Base-by-base conservation (phyloP, 2,113 vertebrate species). In the Cyprinodon brontotheroides region DNA sequence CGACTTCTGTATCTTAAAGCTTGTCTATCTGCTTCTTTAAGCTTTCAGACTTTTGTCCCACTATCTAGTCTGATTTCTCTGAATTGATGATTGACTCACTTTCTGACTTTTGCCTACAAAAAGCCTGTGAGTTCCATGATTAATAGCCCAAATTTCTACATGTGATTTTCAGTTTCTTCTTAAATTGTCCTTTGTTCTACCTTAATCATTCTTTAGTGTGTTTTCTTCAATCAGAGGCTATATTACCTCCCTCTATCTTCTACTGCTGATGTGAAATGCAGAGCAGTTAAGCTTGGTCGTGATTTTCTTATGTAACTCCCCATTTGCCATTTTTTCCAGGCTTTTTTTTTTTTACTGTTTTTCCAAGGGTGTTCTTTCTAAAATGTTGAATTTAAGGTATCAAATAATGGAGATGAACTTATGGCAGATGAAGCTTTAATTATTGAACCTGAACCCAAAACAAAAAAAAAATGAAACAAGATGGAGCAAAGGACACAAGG, bases 281-380 rank as follows among this genome's bases (percentile, higher is more conserved):
- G 70, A 78, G 70, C 61, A 57, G 78, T 82, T 84, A 39, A 20
- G 77, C 77, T 75, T 11, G 13, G 72, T 86, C 36, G 45, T 84
- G 80, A 81, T 79, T 57, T 77, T 74, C 65, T 91, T 90, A 89
- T 50, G 60, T 90, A 90, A 90, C 78, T 73, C 66, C 76, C 41
- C 39, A 57, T 86, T 87, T 78, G 77, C 62, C 77, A 29, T 29
- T 29, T 29, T 85, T 80, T 84, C 61, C 47, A 1, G 70, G 70
- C 79, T 83, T 53, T 11, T 67, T 71, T 71, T 29, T 45, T 81
- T 48, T 61, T 0, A 29, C 29, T 29, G 29, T 29, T 29, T 29
- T 29, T 29, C 29, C 29, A 29, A 29, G 29, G 29, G 29, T 29
- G 29, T 29, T 29, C 29, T 29, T 1, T 29, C 29, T 29, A 29